Evolutionary conservation across 2,797 vertebrate species (phyloP).

Genomic region (Myotis planiceps): DNA sequence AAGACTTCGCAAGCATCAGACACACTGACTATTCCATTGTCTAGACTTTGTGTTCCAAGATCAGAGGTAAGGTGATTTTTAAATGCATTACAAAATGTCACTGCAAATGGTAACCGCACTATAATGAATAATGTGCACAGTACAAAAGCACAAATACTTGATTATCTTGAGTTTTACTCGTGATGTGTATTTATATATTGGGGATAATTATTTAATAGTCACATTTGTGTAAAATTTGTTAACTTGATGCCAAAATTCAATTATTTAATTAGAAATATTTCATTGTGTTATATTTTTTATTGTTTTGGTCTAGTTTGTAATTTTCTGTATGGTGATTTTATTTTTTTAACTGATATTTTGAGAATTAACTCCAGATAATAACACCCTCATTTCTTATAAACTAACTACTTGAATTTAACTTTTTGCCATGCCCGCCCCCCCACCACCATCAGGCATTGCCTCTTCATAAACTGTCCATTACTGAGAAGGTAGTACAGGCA

Average conservation of each 20-base stretch:
- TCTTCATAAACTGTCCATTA: slow-evolving; percentile 99
- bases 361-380: slow-evolving; percentile 86
- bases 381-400: slow-evolving; percentile 86
- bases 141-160: not conserved
- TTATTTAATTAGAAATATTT: slow-evolving; percentile 53
- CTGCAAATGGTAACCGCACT: slow-evolving; percentile 34
- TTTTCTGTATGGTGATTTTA: slow-evolving; percentile 65
- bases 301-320: slow-evolving; percentile 28
- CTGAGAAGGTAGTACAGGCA: slow-evolving; percentile 99
- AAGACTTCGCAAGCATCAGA: slow-evolving; percentile 96
- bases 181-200: slow-evolving; percentile 4
- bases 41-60: slow-evolving; percentile 96
- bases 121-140: not conserved
- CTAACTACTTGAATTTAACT: slow-evolving; percentile 89
- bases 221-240: slow-evolving; percentile 58
- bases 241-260: slow-evolving; percentile 52
- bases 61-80: slow-evolving; percentile 93
- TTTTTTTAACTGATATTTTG: slow-evolving; percentile 73
- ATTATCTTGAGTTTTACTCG: slow-evolving; percentile 44
- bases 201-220: slow-evolving; percentile 38
- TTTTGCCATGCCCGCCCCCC: slow-evolving; percentile 83
- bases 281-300: slow-evolving; percentile 25
- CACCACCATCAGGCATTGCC: slow-evolving; percentile 92
- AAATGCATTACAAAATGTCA: slow-evolving; percentile 63
- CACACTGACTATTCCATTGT: slow-evolving; percentile 95